Conservation (phyloP, 2,888 invertebrate genomes). For the Heteromurus nitidus region DNA sequence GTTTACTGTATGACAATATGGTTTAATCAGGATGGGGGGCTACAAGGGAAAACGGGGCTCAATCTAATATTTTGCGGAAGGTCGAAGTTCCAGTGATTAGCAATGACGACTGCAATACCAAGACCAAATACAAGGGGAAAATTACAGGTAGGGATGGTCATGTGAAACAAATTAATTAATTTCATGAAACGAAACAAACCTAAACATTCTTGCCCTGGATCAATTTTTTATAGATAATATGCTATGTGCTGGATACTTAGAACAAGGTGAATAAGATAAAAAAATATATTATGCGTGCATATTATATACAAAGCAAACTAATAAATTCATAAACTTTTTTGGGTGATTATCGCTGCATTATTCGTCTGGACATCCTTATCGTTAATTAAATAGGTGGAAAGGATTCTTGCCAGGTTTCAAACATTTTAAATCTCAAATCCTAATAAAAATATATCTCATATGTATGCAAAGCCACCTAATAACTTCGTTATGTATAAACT, state of each 20-base stretch:
- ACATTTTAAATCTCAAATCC: neutral
- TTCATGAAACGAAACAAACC: too few relatives aligned
- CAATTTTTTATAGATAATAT: too few relatives aligned
- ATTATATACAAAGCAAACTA: too few relatives aligned
- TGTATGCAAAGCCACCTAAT: neutral
- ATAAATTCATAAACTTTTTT: too few relatives aligned
- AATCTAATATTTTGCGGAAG: constrained; percentile 79
- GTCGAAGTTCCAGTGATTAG: constrained; percentile 88
- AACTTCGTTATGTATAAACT: neutral
- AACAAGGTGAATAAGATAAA: constrained; percentile 4
- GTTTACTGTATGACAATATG: too few relatives aligned
- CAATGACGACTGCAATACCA: constrained; percentile 81
- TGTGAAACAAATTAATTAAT: too few relatives aligned
- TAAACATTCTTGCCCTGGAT: too few relatives aligned
- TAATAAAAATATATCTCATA: neutral
- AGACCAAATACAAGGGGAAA: constrained; percentile 70
- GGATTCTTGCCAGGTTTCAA: constrained; percentile 46
- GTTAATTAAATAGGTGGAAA: too few relatives aligned
- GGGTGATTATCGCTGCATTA: too few relatives aligned
- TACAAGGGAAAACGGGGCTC: constrained; percentile 38
- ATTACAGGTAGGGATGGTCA: too few relatives aligned
- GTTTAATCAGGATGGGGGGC: constrained; percentile 60
- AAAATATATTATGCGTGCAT: too few relatives aligned
- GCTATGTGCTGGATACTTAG: constrained; percentile 62
- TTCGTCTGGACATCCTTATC: too few relatives aligned